Conservation (phyloP, 2,797 vertebrate genomes). For the Myripristis murdjan region DNA sequence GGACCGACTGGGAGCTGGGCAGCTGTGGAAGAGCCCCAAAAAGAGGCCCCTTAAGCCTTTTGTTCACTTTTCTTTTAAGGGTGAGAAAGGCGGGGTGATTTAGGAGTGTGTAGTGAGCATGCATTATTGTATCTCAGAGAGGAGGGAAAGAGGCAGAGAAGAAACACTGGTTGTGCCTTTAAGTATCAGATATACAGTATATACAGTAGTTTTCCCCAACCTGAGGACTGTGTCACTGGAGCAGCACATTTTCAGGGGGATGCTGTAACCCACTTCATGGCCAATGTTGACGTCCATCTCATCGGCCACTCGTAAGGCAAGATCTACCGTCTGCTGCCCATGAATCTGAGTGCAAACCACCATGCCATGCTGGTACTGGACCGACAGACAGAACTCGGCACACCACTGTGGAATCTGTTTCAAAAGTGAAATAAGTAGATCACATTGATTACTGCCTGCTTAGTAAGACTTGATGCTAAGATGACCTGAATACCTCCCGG, state of each 20-base stretch:
- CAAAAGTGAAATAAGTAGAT: conserved; percentile 18
- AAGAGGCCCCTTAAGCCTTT: conserved; percentile 73
- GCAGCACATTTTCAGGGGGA: conserved; percentile 91
- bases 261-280: conserved; percentile 90
- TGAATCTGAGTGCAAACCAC: conserved; percentile 90
- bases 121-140: conserved; percentile 35
- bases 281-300: conserved; percentile 93
- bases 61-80: conserved; percentile 70
- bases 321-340: conserved; percentile 83
- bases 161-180: background rate
- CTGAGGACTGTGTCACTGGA: conserved; percentile 89
- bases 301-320: conserved; percentile 89
- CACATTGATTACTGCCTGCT: background rate
- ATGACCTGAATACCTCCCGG: background rate
- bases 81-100: conserved; percentile 59
- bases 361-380: conserved; percentile 83
- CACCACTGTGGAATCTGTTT: conserved; percentile 93
- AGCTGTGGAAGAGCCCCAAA: conserved; percentile 78
- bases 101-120: conserved; percentile 53
- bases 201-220: conserved; percentile 63
- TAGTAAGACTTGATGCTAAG: background rate
- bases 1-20: conserved; percentile 68
- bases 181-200: background rate
- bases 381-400: conserved; percentile 89
- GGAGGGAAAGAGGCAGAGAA: conserved; percentile 21